Percentiles rank a stretch among this genome's conserved stretches.
Evolutionary conservation across 2,888 invertebrate species (phyloP).

Genomic region (Bellardia pandia): DNA sequence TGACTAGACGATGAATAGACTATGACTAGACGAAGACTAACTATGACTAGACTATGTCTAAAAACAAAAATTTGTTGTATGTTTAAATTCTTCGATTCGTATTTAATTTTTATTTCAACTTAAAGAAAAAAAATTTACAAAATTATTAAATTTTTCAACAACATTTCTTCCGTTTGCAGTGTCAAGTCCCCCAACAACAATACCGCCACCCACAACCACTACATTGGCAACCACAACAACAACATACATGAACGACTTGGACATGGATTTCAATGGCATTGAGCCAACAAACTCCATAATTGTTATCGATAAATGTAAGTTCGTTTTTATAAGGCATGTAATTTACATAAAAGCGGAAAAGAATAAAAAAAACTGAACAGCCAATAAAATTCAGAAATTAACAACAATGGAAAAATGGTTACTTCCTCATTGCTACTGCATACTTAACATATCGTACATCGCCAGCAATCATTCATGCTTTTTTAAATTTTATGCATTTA

Average conservation of each 20-base stretch:
- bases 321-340: conserved; percentile 44
- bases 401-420: conserved; percentile 12
- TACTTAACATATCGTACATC: not conserved
- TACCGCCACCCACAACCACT: conserved; percentile 88
- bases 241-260: conserved; percentile 76
- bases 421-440: not conserved
- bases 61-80: no score
- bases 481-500: conserved; percentile 63
- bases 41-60: no score
- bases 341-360: conserved; percentile 11
- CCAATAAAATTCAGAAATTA: conserved; percentile 25
- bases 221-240: conserved; percentile 78
- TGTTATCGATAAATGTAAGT: conserved; percentile 86
- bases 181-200: conserved; percentile 91
- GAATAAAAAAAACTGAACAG: not conserved
- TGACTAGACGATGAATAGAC: no score
- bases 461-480: not conserved
- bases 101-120: no score
- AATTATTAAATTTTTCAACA: not conserved
- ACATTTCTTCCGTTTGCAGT: conserved; percentile 85
- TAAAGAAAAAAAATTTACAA: no score
- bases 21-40: no score
- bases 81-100: no score
- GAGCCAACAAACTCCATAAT: conserved; percentile 88
- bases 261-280: conserved; percentile 86